A percentile compares a stretch with the other conserved stretches of the same genome.
Conservation (phyloP, 64 coral and sea anemone species). For the Dendrophyllia cribrosa region DNA sequence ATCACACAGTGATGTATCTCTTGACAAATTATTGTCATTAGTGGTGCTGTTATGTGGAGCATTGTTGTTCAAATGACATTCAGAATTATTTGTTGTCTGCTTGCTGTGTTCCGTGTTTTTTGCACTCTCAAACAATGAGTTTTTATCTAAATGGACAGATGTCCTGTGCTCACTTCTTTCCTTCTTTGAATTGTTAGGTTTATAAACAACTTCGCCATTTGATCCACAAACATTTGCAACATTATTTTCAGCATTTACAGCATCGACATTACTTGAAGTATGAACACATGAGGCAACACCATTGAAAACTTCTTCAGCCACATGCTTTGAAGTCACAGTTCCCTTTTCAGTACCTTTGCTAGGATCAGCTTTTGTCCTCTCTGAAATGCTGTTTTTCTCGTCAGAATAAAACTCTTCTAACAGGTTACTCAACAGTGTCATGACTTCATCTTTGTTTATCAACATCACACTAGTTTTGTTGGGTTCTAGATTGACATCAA, state of each 20-base stretch:
- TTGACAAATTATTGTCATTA: not conserved
- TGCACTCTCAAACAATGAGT: not conserved
- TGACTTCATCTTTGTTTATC: slow-evolving; percentile 86
- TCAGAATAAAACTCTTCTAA: slow-evolving; percentile 78
- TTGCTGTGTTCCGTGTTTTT: not conserved
- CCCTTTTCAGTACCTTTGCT: not conserved
- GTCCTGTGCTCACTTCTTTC: not conserved
- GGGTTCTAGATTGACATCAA: slow-evolving; percentile 96
- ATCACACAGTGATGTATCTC: not conserved
- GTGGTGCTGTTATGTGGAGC: too few species aligned
- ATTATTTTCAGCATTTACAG: not conserved
- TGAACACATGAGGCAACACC: not conserved
- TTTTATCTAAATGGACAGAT: not conserved
- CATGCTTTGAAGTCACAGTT: not conserved
- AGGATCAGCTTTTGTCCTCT: not conserved
- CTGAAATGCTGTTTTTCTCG: slow-evolving; percentile 8
- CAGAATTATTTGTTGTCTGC: not conserved
- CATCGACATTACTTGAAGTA: not conserved
- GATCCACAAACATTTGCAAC: not conserved
- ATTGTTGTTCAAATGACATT: not conserved
- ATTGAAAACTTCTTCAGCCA: not conserved
- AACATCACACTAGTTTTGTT: slow-evolving; percentile 95
- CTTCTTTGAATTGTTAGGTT: not conserved
- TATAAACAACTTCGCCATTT: not conserved
- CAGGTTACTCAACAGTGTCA: slow-evolving; percentile 52